phyloP scores from a whole-genome alignment of 2,113 vertebrate species.

The Sisor rabdophorus region DNA sequence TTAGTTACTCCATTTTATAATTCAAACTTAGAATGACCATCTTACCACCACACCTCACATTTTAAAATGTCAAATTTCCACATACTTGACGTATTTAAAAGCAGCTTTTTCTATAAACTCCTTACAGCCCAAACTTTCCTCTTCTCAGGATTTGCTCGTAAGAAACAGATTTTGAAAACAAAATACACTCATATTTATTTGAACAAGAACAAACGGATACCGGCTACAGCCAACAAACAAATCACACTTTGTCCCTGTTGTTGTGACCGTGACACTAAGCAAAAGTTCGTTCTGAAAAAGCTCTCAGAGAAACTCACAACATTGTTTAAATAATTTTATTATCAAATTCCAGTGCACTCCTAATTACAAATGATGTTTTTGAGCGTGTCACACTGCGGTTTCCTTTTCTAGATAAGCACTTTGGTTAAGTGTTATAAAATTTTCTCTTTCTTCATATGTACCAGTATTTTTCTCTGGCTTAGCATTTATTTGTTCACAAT shows the following conservation, averaged over 20 bases:
- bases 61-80: neutral
- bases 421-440: slow-evolving; percentile 38
- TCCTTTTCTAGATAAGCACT: slow-evolving; percentile 50
- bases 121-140: neutral
- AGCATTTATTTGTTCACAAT: slow-evolving; percentile 49
- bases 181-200: neutral
- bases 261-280: too few species aligned
- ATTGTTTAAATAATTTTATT: neutral
- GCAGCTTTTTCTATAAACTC: neutral
- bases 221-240: too few species aligned
- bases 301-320: too few species aligned
- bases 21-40: too few species aligned
- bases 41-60: neutral
- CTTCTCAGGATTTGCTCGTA: neutral
- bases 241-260: too few species aligned
- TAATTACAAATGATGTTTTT: neutral
- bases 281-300: too few species aligned
- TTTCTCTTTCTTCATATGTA: slow-evolving; percentile 44
- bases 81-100: neutral
- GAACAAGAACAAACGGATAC: too few species aligned
- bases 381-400: slow-evolving; percentile 52
- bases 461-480: neutral
- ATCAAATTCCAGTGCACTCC: neutral
- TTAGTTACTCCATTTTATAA: too few species aligned
- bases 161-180: neutral